Evolutionary conservation across 2,888 invertebrate genomes (phyloP), one percentile per base, ranked within the genome.

Genomic region (Julus scanicus): DNA sequence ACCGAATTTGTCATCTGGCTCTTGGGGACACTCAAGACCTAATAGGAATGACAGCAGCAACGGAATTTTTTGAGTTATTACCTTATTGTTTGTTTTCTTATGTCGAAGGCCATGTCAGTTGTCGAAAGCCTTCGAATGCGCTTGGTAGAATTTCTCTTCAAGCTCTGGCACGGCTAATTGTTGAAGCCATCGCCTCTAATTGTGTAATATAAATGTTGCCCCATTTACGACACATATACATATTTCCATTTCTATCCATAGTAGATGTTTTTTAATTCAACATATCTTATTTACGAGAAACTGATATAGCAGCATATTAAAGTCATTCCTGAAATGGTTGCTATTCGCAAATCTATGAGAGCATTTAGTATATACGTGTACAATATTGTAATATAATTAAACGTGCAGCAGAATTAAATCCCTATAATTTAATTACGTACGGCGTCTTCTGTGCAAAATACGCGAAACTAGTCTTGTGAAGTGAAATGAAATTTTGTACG

Each of bases 151-250:
- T 20, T 63, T 63, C 63, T 63, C 20, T 63, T 63, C 63, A n/a
- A 63, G 63, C 63, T 63, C 63, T 63, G 63, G 63, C 63, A 20
- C 63, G n/a, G n/a, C 20, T 20, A 63, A 63, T 63, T 63, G 63
- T 63, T 63, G 63, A 63, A 63, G 63, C n/a, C 63, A 63, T 63
- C 63, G 63, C 63, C 63, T 63, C 63, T 63, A 63, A 20, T 20
- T 63, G 63, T 63, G 63, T 63, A 63, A 63, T 63, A 63, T 63
- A 63, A 63, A 63, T 63, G 63, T 63, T 63, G 63, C 63, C 63
- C 63, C 63, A 63, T 63, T 63, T 63, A 63, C 17, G n/a, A 63
- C 63, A 63, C 17, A 20, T 63, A 63, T 63, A 63, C 63, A 63
- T 63, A 63, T 63, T 63, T 20, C 63, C 63, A 63, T 63, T 63